A percentile compares a stretch with the other conserved stretches of the same genome.
Evolutionary conservation across 1,140 invertebrate species (phyloP).

Genomic region (Ooceraea biroi): DNA sequence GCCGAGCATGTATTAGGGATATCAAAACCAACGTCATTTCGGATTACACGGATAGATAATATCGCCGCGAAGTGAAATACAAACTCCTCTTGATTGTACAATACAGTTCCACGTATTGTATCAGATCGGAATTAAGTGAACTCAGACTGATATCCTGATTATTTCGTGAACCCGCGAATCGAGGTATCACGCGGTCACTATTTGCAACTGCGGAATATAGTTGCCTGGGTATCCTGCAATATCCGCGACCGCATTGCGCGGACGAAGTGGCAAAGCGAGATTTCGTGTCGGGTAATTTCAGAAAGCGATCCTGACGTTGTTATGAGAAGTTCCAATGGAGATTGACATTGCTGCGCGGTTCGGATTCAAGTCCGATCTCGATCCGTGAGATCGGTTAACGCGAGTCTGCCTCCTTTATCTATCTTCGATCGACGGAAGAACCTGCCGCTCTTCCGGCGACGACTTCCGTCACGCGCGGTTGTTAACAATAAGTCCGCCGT

Average conservation of each 20-base stretch:
- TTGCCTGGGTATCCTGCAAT: neutral
- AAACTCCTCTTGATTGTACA: constrained; percentile 34
- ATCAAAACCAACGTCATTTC: constrained; percentile 3
- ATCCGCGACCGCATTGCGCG: neutral
- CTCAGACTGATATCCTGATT: constrained; percentile 26
- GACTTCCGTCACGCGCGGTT: constrained; percentile 21
- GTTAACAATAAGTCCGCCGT: constrained; percentile 41
- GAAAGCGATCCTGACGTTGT: neutral
- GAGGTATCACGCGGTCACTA: constrained; percentile 8
- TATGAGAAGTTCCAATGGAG: no score
- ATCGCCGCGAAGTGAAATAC: neutral
- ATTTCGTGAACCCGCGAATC: constrained; percentile 10
- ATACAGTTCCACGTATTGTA: neutral
- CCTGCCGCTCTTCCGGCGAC: neutral
- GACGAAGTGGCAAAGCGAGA: neutral
- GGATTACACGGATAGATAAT: neutral
- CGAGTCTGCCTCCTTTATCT: neutral
- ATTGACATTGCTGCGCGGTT: neutral
- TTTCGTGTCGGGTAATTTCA: neutral
- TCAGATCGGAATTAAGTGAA: constrained; percentile 8
- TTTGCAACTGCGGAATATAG: neutral
- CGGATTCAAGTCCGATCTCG: neutral
- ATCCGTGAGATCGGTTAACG: neutral
- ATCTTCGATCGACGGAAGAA: neutral
- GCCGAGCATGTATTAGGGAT: neutral